Base-by-base conservation (phyloP, 2,888 invertebrate genomes). In the Campaea margaritaria region DNA sequence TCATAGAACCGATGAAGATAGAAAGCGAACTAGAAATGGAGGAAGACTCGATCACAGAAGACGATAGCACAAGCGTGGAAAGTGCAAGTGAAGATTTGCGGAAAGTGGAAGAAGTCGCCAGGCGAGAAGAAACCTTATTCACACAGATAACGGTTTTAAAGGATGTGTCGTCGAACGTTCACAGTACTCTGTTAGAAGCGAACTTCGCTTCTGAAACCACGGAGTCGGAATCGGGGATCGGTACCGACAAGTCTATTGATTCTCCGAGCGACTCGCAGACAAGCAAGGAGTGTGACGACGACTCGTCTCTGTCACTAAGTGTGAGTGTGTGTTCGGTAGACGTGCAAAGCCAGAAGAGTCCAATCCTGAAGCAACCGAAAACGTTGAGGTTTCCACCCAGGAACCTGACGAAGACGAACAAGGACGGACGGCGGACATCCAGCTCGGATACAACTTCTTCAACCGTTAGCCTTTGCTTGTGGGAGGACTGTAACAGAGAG, bases 401-500 rank as follows among this genome's bases (percentile, higher is more conserved):
- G 73, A 91, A 83, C 67, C 82, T 84, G 75, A 81, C 71, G 52
- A 92, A 82, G 81, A 70, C 84, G 16, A 80, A 82, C 52, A 55
- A 42, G 12, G 86, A 74, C 64, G 78, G 83, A 55, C 74, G 86
- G 70, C 78, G 91, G 67, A 86, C 73, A 53, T 85, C 89, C 16
- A 89, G 89, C 62, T 83, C 89, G 0, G 86, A 93, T 45, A 93
- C 93, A 13, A 91, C 93, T 1, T n/a, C n/a, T n/a, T 79, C 85
- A 71, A 93, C 77, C 67, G 93, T 93, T 49, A 93, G 93, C 46
- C 88, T 95, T 60, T 97, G 97, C 81, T 93, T 95, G 69, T 97
- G 97, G 97, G 95, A 95, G 81, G 95, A 96, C 78, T 97, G 97
- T 89, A 95, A 94, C 75, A 94, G 93, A 73, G 95, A 95, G 81